Conservation (phyloP, 2,113 vertebrate species). For the Dicaeum eximium region DNA sequence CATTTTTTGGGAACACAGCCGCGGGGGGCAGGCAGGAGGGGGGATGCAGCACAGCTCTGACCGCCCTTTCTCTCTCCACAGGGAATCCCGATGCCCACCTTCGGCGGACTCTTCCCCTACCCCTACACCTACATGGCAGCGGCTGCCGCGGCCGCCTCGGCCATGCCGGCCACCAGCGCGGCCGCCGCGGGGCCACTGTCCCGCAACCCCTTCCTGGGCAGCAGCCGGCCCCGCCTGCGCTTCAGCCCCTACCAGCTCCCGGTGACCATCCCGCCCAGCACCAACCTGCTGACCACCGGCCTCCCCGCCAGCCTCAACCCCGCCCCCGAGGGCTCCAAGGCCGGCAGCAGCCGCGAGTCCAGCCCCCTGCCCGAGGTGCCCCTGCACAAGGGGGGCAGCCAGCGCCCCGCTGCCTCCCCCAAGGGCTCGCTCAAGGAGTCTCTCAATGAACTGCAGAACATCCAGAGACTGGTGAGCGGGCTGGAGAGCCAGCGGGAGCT, state of each 20-base stretch:
- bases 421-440: conserved; percentile 88
- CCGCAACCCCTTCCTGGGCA: conserved; percentile 90
- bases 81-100: conserved; percentile 98
- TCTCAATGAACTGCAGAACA: conserved; percentile 95
- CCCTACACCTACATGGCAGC: conserved; percentile 99
- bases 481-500: conserved; percentile 89
- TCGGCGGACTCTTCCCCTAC: conserved; percentile 95
- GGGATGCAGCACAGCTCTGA: not conserved
- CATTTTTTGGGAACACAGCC: fast-evolving
- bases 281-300: conserved; percentile 84
- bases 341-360: conserved; percentile 83
- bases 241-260: conserved; percentile 98
- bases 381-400: conserved; percentile 78
- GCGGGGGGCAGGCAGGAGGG: fast-evolving
- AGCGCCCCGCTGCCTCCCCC: conserved; percentile 78
- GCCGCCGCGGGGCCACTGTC: conserved; percentile 77
- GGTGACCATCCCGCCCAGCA: conserved; percentile 86
- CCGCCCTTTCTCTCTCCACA: conserved; percentile 35
- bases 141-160: conserved; percentile 87
- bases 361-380: conserved; percentile 87
- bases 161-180: conserved; percentile 83
- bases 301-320: conserved; percentile 76
- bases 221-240: conserved; percentile 87
- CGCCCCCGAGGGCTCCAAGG: conserved; percentile 84
- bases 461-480: conserved; percentile 98